A percentile compares a stretch with the other conserved stretches of the same genome.
Evolutionary conservation across 2,888 invertebrate genomes (phyloP).

Genomic region (Brenthis ino): DNA sequence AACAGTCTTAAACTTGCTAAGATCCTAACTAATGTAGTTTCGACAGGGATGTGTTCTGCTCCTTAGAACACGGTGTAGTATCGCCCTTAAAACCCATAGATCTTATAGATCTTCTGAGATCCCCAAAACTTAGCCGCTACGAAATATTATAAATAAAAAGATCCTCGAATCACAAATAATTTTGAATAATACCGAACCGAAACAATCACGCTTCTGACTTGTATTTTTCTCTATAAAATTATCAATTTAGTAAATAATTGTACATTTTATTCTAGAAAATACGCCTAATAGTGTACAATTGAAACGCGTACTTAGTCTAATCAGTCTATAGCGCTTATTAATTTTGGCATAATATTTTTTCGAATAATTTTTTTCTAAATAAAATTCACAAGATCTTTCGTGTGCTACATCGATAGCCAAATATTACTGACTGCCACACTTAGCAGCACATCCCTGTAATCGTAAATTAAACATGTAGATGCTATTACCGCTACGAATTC

Average conservation of each 20-base stretch:
- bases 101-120: constrained; percentile 61
- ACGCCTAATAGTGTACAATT: constrained; percentile 81
- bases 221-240: constrained; percentile 62
- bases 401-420: constrained; percentile 57
- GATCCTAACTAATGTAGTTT: constrained; percentile 79
- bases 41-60: constrained; percentile 81
- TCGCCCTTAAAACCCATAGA: constrained; percentile 61
- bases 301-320: constrained; percentile 79
- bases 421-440: constrained; percentile 59
- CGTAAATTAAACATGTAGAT: constrained; percentile 74
- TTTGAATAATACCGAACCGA: constrained; percentile 63
- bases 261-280: constrained; percentile 76
- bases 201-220: constrained; percentile 67
- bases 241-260: constrained; percentile 78
- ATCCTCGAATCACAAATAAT: constrained; percentile 72
- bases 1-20: constrained; percentile 83
- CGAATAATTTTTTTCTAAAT: constrained; percentile 58
- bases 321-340: constrained; percentile 83
- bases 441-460: constrained; percentile 81
- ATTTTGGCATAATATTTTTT: constrained; percentile 70
- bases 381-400: constrained; percentile 59
- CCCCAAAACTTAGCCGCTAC: constrained; percentile 70
- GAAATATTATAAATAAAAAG: constrained; percentile 56
- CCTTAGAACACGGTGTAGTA: constrained; percentile 77
- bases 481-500: constrained; percentile 77